Conservation (phyloP, 2,113 vertebrate species). For the Ammodramus savannarum region DNA sequence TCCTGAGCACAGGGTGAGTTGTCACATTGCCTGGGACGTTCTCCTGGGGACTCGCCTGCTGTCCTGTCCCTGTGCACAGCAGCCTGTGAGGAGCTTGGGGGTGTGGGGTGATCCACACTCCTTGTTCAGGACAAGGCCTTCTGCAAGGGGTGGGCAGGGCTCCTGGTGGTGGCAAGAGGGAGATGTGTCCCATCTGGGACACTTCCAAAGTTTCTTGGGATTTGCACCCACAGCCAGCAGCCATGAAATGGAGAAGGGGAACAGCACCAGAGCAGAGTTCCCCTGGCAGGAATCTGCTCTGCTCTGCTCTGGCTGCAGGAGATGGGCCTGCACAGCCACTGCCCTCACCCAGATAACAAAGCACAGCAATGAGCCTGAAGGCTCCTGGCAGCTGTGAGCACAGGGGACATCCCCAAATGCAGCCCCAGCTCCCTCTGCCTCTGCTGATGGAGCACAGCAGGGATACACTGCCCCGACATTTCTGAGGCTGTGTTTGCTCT, state of each 20-base stretch:
- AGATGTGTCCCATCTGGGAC: too few species aligned
- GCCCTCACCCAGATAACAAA: background rate
- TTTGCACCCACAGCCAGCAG: background rate
- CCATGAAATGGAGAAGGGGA: background rate
- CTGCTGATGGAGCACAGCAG: accelerated
- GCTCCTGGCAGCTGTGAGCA: accelerated
- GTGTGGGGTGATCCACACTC: too few species aligned
- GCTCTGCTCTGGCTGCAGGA: background rate
- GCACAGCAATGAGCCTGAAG: background rate
- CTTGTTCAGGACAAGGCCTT: background rate
- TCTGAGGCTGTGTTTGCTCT: background rate
- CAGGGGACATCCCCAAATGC: background rate
- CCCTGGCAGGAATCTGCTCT: accelerated
- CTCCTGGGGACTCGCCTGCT: background rate
- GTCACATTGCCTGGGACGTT: background rate
- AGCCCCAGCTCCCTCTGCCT: background rate
- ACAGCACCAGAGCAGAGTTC: background rate
- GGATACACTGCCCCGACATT: background rate
- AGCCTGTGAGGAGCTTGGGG: background rate
- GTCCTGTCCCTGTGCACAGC: background rate
- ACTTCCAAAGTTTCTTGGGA: background rate
- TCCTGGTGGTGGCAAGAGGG: background rate
- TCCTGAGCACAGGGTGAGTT: background rate
- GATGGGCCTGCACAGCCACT: background rate
- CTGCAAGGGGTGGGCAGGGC: background rate